Conservation (phyloP, 2,113 vertebrate genomes). For the Takifugu bimaculatus region DNA sequence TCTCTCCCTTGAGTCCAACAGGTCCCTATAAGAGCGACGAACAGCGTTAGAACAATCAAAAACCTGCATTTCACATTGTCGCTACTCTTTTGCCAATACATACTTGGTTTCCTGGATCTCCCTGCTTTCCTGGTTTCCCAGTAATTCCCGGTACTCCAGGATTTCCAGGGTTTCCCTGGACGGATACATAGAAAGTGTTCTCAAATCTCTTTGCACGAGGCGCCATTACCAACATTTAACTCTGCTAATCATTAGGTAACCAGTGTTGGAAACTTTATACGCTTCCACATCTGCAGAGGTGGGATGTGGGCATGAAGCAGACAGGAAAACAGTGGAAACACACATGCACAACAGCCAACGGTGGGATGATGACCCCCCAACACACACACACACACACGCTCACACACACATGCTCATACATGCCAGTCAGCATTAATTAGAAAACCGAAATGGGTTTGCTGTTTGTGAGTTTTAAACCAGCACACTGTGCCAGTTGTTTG, state of each 20-base stretch:
- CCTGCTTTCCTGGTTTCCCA: conserved; percentile 89
- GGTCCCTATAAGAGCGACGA: conserved; percentile 77
- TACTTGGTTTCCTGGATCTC: conserved; percentile 87
- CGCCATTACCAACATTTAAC: conserved; percentile 36
- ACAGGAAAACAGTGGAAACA: conserved; percentile 45
- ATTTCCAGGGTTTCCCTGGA: conserved; percentile 87
- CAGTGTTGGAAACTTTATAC: conserved; percentile 19
- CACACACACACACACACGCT: conserved; percentile 5
- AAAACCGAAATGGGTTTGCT: conserved; percentile 38
- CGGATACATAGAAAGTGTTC: conserved; percentile 6
- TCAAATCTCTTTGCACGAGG: conserved; percentile 28
- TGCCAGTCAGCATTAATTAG: conserved; percentile 8
- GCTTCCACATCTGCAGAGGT: conserved; percentile 34
- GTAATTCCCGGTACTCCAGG: conserved; percentile 88
- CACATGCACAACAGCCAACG: conserved; percentile 23
- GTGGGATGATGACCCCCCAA: conserved; percentile 8
- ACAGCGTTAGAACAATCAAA: conserved; percentile 10
- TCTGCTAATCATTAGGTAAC: conserved; percentile 40
- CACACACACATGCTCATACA: conserved; percentile 18
- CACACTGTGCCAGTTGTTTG: conserved; percentile 25
- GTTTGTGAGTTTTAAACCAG: conserved; percentile 39
- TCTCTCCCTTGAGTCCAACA: conserved; percentile 91
- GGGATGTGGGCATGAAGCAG: conserved; percentile 27
- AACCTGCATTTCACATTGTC: not conserved
- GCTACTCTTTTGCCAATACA: conserved; percentile 36